Conservation (phyloP, 64 coral and sea anemone genomes). For the Porites australiensis region DNA sequence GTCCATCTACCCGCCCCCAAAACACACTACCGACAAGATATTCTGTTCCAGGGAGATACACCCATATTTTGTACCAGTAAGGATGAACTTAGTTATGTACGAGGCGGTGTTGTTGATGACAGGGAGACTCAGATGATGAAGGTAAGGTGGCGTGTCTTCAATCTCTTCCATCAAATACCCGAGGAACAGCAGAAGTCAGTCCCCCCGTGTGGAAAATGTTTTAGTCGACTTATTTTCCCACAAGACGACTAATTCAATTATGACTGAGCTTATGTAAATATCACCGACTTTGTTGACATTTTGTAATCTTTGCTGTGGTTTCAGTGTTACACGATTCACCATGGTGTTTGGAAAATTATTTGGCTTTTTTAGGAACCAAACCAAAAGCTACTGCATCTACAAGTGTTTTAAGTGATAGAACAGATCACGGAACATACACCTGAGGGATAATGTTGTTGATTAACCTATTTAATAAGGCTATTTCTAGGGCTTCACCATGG, state of each 20-base stretch:
- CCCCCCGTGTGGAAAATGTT: not conserved
- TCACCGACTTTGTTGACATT: not conserved
- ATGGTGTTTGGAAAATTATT: not conserved
- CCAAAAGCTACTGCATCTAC: too few species aligned
- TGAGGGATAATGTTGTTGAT: not conserved
- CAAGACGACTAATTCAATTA: too few species aligned
- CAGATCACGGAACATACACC: too few species aligned
- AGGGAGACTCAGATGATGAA: constrained; percentile 40
- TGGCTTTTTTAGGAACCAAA: too few species aligned
- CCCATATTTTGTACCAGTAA: too few species aligned
- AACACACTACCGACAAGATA: constrained; percentile 28
- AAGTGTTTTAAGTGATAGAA: too few species aligned
- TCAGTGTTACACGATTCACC: not conserved
- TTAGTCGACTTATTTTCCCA: not conserved
- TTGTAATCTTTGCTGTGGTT: constrained; percentile 6
- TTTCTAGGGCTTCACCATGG: too few species aligned
- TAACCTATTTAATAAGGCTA: not conserved
- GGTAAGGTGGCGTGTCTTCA: not conserved
- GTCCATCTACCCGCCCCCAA: constrained; percentile 64
- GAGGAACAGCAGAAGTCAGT: not conserved
- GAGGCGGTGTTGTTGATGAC: constrained; percentile 11
- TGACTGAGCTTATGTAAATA: not conserved
- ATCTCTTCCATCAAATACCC: not conserved
- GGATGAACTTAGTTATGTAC: not conserved
- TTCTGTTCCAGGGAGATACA: constrained; percentile 13